These are phyloP conservation scores for Stigmatopora argus DNA, from an alignment of 2,113 vertebrate species.

Conservation along the genomic window DNA sequence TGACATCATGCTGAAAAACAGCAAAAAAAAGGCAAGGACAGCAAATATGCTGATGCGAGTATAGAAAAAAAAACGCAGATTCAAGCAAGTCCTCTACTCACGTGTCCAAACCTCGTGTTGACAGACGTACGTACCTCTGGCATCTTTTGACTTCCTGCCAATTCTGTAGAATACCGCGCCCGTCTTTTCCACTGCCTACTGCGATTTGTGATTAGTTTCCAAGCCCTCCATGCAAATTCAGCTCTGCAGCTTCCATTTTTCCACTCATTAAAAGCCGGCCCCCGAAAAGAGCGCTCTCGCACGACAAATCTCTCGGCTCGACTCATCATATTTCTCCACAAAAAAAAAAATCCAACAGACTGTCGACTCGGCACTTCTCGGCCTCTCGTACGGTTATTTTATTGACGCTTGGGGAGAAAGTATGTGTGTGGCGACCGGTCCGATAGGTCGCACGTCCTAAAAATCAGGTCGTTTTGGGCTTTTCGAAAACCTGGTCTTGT, in stretches of 20 bases:
- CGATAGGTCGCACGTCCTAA: constrained; percentile 4
- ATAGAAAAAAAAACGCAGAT: background rate
- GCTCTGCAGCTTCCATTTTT: constrained; percentile 56
- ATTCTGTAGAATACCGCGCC: constrained; percentile 15
- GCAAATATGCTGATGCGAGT: constrained; percentile 6
- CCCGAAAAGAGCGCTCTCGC: constrained; percentile 19
- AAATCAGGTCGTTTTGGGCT: background rate
- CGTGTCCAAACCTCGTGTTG: constrained; percentile 15
- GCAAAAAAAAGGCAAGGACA: constrained; percentile 38
- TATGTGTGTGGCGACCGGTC: constrained; percentile 21
- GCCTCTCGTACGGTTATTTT: constrained; percentile 46
- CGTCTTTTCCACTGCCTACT: constrained; percentile 44
- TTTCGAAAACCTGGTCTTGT: background rate
- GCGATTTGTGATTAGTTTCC: constrained; percentile 58
- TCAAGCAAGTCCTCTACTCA: background rate
- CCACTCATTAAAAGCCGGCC: constrained; percentile 57
- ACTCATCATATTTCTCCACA: constrained; percentile 62
- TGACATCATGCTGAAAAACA: constrained; percentile 47
- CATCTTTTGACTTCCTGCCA: constrained; percentile 21
- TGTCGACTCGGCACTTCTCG: constrained; percentile 56
- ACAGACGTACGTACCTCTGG: constrained; percentile 17
- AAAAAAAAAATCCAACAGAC: constrained; percentile 58
- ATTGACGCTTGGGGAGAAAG: constrained; percentile 41
- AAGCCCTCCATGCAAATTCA: constrained; percentile 56
- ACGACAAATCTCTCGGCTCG: constrained; percentile 43